A percentile compares a stretch with the other conserved stretches of the same genome.
phyloP scores from a whole-genome alignment of 2,888 invertebrate genomes.

The Drosophila multiciliata region DNA sequence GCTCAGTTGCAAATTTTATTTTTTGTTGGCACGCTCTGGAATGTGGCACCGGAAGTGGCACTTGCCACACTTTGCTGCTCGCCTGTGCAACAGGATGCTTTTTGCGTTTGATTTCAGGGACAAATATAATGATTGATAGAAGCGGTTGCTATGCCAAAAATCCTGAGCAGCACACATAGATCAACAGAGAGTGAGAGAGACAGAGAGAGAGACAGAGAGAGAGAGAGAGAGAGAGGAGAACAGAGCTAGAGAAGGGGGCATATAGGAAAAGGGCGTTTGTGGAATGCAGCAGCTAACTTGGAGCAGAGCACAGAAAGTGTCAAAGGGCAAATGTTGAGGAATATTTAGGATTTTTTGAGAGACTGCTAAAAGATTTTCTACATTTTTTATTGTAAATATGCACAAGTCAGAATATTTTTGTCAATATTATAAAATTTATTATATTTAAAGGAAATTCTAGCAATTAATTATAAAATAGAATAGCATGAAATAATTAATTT shows the following conservation, averaged over 20 bases:
- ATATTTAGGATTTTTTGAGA: background rate
- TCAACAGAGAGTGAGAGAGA: background rate
- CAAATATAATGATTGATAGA: constrained; percentile 80
- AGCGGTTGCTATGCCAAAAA: constrained; percentile 71
- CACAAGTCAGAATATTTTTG: background rate
- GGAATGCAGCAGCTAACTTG: constrained; percentile 35
- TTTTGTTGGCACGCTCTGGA: constrained; percentile 45
- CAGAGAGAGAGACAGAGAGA: background rate
- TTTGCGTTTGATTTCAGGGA: constrained; percentile 84
- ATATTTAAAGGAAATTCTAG: background rate
- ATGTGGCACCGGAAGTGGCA: constrained; percentile 60
- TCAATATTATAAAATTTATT: background rate
- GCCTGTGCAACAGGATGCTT: constrained; percentile 81
- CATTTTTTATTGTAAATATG: background rate
- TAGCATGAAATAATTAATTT: background rate
- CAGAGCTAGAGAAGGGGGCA: background rate
- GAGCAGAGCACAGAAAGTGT: too few relatives aligned
- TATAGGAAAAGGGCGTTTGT: background rate
- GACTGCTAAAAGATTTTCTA: background rate
- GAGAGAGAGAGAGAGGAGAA: background rate
- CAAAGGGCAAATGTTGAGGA: background rate
- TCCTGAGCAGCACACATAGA: constrained; percentile 13
- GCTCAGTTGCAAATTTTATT: constrained; percentile 21
- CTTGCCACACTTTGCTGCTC: constrained; percentile 61
- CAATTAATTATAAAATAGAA: background rate